Conservation (phyloP, 2,797 vertebrate species). For the Geotria australis region DNA sequence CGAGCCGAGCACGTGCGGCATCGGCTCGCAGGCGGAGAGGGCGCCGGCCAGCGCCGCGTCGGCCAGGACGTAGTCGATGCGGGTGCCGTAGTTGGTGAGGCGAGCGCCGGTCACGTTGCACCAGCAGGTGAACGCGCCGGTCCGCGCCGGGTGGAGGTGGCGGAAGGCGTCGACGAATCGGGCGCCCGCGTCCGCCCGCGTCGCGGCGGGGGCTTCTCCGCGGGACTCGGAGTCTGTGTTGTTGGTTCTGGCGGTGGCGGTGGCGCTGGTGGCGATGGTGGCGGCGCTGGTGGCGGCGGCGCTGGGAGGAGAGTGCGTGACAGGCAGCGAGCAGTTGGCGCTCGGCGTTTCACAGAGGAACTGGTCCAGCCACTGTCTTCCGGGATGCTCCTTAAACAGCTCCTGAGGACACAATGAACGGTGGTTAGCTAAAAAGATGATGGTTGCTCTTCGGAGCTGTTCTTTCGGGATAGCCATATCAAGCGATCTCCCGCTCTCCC, state of each 20-base stretch:
- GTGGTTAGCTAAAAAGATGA: no score
- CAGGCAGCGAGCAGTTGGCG: no score
- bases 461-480: no score
- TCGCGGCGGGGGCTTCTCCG: no score
- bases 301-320: no score
- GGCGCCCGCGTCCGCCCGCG: slow-evolving; percentile 3
- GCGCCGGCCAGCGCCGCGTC: slow-evolving; percentile 13
- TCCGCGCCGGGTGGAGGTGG: slow-evolving; percentile 30
- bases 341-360: slow-evolving; percentile 15
- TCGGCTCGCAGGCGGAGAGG: slow-evolving; percentile 26
- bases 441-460: no score
- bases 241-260: no score
- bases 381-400: slow-evolving; percentile 37
- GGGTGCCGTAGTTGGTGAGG: slow-evolving; percentile 50
- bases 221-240: no score
- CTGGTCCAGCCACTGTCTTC: slow-evolving; percentile 36
- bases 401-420: slow-evolving; percentile 12
- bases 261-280: no score
- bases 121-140: slow-evolving; percentile 51
- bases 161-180: slow-evolving; percentile 43
- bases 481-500: no score
- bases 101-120: slow-evolving; percentile 33
- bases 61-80: slow-evolving; percentile 51
- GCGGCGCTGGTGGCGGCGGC: no score
- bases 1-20: slow-evolving; percentile 49